Conservation (phyloP, 2,113 vertebrate genomes). For the Turdus rufiventris region DNA sequence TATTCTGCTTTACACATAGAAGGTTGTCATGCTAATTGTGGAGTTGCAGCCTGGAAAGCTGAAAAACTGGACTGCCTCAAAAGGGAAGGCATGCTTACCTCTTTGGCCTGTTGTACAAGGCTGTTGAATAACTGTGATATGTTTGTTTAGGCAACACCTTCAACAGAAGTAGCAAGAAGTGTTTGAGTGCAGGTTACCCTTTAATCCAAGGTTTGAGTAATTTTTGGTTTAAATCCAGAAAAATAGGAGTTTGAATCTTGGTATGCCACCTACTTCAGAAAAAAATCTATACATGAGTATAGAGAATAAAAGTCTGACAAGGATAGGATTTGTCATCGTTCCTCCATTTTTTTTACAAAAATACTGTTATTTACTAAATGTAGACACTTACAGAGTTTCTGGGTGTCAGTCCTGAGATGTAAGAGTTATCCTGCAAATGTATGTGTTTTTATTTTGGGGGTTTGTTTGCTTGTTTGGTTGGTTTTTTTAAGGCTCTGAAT, state of each 20-base stretch:
- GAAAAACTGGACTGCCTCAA: background rate
- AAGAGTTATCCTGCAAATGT: background rate
- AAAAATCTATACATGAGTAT: background rate
- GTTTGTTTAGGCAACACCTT: background rate
- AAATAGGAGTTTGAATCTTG: background rate
- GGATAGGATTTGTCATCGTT: background rate
- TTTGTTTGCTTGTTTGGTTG: background rate
- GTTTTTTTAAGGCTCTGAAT: background rate
- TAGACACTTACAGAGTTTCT: background rate
- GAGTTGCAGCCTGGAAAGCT: background rate
- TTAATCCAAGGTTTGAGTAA: background rate
- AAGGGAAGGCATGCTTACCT: fast-evolving
- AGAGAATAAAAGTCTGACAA: background rate
- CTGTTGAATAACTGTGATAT: background rate
- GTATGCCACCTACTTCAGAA: background rate
- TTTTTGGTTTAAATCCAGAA: background rate
- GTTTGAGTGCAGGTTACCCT: background rate
- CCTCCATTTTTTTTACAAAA: background rate
- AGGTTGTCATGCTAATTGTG: background rate
- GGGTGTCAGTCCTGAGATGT: background rate
- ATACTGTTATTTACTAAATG: background rate
- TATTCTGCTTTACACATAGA: background rate
- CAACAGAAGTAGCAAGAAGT: background rate
- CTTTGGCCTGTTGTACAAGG: background rate
- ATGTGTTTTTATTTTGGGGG: background rate